Base-by-base conservation (phyloP, 1,140 invertebrate genomes). In the Leptinotarsa lineolata region DNA sequence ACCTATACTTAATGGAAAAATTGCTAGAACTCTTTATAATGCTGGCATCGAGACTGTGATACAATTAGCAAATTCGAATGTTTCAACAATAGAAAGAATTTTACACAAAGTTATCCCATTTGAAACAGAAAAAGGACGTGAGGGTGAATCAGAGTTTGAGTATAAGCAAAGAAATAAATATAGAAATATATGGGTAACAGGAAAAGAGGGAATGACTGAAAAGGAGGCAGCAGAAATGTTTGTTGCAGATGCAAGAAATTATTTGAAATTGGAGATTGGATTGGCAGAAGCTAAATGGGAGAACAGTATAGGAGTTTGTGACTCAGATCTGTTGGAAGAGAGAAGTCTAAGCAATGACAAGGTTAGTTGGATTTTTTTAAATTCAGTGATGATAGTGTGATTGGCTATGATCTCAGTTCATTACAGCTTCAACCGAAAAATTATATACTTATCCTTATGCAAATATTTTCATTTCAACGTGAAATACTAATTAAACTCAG, bases 11-110 rank as follows among this genome's bases (percentile, higher is more conserved):
- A 97, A 95, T 85, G 94, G 94, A 2, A 88, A 92, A 72, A 89
- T 93, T 75, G 97, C 97, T 1, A 88, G 97, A 81, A 89, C 91
- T 44, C 85, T 99, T 8, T 97, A 91, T 82, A 91, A 96, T 86
- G 89, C 89, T 44, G 95, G 95, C n/a, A 92, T 95, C 78, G 91
- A 92, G 79, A 91, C 88, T 12, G 86, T 98, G 15, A 86, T 91
- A 4, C 89, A 92, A 79, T 84, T 99, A 64, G 96, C 97, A 12
- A 87, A 89, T 73, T 91, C 93, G 46, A 87, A 91, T 83, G 83
- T 89, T 13, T 83, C 88, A 65, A 85, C 88, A 13, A 87, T 98
- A 46, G 94, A 96, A 84, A 89, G 91, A 79, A 88, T 95, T 48
- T 86, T 99, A 3, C 88, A 89, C 54, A 93, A 91, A 83, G 89